phyloP scores from a whole-genome alignment of 2,113 vertebrate species.

The Perca schrenkii region DNA sequence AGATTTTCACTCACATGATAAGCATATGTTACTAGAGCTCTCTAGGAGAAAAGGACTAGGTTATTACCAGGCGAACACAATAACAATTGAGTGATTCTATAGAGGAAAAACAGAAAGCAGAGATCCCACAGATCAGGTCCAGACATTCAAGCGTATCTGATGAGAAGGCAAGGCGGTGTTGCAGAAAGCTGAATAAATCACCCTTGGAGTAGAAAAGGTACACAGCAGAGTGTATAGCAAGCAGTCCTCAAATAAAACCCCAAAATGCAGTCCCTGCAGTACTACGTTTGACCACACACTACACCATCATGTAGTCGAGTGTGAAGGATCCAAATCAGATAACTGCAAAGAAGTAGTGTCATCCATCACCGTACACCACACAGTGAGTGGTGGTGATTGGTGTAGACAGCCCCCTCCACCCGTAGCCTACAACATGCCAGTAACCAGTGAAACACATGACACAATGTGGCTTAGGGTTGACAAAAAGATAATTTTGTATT shows the following conservation, averaged over 20 bases:
- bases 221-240: constrained; percentile 46
- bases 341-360: constrained; percentile 25
- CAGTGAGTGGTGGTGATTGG: constrained; percentile 12
- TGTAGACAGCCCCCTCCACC: constrained; percentile 48
- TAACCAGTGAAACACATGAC: constrained; percentile 62
- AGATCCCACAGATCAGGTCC: constrained; percentile 43
- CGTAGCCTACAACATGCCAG: constrained; percentile 24
- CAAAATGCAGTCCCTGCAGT: constrained; percentile 53
- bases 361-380: not conserved
- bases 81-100: constrained; percentile 22
- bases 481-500: not conserved
- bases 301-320: not conserved
- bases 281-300: constrained; percentile 58
- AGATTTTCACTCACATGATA: constrained; percentile 13
- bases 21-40: constrained; percentile 31
- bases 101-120: constrained; percentile 44
- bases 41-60: constrained; percentile 27
- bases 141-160: constrained; percentile 49
- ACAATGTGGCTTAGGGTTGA: constrained; percentile 59
- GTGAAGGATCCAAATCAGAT: constrained; percentile 25
- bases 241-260: constrained; percentile 73
- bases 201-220: constrained; percentile 47
- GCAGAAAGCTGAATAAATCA: constrained; percentile 63
- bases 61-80: constrained; percentile 22
- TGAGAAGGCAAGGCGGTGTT: constrained; percentile 52